Percentiles rank a stretch among this genome's conserved stretches.
Conservation (phyloP, 2,888 invertebrate species). For the Drosophila lutescens region DNA sequence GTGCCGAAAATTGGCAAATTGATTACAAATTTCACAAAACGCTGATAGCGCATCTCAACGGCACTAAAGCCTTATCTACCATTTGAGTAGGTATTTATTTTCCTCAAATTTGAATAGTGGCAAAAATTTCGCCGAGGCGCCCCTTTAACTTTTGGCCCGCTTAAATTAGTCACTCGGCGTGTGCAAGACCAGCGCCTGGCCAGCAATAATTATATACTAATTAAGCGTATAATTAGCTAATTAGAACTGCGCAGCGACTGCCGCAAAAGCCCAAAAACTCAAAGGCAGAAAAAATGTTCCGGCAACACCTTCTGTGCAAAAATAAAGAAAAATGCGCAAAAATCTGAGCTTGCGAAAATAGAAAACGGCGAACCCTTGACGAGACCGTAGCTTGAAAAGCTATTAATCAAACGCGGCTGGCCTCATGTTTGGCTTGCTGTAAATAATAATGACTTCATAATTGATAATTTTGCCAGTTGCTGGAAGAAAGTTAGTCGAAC, state of each 20-base stretch:
- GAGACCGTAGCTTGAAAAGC: conserved; percentile 60
- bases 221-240: conserved; percentile 81
- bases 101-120: conserved; percentile 1
- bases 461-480: conserved; percentile 67
- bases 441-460: conserved; percentile 81
- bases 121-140: conserved; percentile 17
- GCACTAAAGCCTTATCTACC: conserved; percentile 19
- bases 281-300: conserved; percentile 71
- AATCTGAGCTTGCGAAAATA: conserved; percentile 70
- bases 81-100: conserved; percentile 2
- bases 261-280: conserved; percentile 52
- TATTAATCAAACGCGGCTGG: conserved; percentile 68
- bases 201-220: conserved; percentile 79
- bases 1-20: conserved; percentile 15
- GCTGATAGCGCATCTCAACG: conserved; percentile 23
- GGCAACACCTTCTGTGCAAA: conserved; percentile 81
- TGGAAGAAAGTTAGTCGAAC: conserved; percentile 41
- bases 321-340: conserved; percentile 61
- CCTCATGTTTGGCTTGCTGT: conserved; percentile 55
- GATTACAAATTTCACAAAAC: conserved; percentile 18
- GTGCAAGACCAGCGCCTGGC: conserved; percentile 63
- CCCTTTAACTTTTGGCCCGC: conserved; percentile 21
- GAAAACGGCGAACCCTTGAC: conserved; percentile 73
- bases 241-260: conserved; percentile 75
- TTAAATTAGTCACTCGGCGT: conserved; percentile 56